phyloP scores from a whole-genome alignment of 2,113 vertebrate species.

The Nyctibius bracteatus region DNA sequence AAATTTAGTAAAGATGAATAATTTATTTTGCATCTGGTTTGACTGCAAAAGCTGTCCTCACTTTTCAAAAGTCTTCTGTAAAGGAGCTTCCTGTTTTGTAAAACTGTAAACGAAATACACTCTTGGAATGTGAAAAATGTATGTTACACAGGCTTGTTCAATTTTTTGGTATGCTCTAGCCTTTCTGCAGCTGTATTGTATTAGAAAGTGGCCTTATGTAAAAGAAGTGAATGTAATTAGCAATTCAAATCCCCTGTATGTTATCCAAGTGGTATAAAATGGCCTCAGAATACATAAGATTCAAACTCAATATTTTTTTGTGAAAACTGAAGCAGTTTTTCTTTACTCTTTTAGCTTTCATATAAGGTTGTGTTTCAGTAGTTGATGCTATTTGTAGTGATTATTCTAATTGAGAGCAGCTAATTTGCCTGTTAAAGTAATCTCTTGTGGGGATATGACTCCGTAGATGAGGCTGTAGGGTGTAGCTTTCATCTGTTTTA shows the following conservation, averaged over 20 bases:
- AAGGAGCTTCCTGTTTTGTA: neutral
- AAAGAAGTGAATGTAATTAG: neutral
- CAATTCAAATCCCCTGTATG: neutral
- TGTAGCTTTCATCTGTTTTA: neutral
- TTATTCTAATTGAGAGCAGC: neutral
- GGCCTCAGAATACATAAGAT: neutral
- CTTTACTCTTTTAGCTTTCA: neutral
- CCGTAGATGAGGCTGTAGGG: neutral
- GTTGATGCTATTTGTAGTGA: neutral
- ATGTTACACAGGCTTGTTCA: accelerated
- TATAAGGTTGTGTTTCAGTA: neutral
- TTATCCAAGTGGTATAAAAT: neutral
- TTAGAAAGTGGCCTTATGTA: neutral
- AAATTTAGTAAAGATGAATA: slow-evolving; percentile 5
- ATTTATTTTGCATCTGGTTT: neutral
- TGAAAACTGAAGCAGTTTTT: neutral
- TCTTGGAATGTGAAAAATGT: neutral
- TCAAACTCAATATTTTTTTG: neutral
- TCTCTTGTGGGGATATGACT: neutral
- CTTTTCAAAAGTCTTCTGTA: neutral
- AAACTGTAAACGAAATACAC: neutral
- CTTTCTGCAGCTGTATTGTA: neutral
- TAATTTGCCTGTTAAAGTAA: neutral
- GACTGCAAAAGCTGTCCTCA: neutral
- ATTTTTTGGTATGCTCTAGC: neutral